A percentile compares a stretch with the other conserved stretches of the same genome.
Evolutionary conservation across 2,888 invertebrate species (phyloP).

Genomic region (Acleris cristana): DNA sequence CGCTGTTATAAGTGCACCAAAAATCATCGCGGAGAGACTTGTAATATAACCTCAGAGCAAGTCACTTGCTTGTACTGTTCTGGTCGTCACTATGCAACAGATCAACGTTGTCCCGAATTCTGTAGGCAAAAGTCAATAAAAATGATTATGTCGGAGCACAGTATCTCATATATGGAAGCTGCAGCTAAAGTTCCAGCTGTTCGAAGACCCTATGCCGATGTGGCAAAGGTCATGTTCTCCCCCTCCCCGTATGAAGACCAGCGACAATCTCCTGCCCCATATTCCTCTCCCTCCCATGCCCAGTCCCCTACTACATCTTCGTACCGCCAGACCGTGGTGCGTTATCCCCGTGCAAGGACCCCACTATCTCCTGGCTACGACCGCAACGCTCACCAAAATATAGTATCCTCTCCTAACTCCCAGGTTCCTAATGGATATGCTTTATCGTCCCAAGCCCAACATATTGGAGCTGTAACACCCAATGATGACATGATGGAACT

Average conservation of each 20-base stretch:
- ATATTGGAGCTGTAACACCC: too few species aligned
- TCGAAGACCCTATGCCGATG: background rate
- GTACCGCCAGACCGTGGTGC: background rate
- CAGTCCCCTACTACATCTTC: background rate
- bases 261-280: background rate
- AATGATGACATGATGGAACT: too few species aligned
- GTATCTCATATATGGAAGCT: background rate
- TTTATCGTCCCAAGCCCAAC: too few species aligned
- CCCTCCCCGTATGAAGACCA: background rate
- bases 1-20: background rate
- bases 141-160: too few species aligned
- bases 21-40: slow-evolving; percentile 1
- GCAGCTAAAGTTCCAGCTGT: background rate
- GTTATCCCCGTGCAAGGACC: background rate
- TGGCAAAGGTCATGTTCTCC: background rate
- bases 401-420: too few species aligned
- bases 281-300: background rate
- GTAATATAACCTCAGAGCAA: background rate
- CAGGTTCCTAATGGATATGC: too few species aligned
- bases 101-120: background rate
- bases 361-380: too few species aligned
- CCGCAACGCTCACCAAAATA: too few species aligned
- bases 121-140: too few species aligned
- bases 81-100: background rate
- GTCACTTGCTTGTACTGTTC: background rate